These are phyloP conservation scores for Prunella strophiata DNA, from an alignment of 2,797 vertebrate species.

Conservation along the genomic window DNA sequence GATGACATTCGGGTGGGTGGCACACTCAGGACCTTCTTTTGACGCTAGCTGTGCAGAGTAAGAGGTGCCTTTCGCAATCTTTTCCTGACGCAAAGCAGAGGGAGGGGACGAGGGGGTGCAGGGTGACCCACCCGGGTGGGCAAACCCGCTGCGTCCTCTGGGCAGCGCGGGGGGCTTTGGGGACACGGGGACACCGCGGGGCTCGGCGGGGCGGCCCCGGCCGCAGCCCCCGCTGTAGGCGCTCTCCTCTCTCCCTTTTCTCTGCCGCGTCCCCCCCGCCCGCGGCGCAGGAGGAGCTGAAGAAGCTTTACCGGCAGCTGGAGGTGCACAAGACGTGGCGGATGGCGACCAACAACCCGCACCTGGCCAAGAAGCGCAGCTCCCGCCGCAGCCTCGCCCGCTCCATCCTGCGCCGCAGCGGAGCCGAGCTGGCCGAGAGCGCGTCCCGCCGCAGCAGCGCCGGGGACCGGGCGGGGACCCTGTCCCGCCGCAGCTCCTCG, in stretches of 20 bases:
- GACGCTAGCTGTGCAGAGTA: constrained; percentile 51
- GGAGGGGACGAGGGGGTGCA: background rate
- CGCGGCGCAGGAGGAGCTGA: constrained; percentile 88
- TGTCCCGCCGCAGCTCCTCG: constrained; percentile 64
- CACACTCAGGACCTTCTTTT: constrained; percentile 58
- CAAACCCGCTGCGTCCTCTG: background rate
- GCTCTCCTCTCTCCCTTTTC: background rate
- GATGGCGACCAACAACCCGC: constrained; percentile 92
- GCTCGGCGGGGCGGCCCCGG: fast-evolving
- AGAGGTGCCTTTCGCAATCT: constrained; percentile 69
- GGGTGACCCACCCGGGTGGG: background rate
- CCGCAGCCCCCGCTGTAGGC: background rate
- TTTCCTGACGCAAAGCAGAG: constrained; percentile 31
- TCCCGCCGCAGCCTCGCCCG: constrained; percentile 83
- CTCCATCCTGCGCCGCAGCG: constrained; percentile 83
- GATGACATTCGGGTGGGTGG: constrained; percentile 93
- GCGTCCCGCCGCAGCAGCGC: constrained; percentile 27
- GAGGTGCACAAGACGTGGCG: constrained; percentile 91
- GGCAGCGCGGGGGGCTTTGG: background rate
- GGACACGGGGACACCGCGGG: fast-evolving
- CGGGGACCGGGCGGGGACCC: background rate
- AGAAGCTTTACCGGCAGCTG: constrained; percentile 93
- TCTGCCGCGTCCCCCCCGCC: background rate
- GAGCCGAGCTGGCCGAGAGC: constrained; percentile 84
- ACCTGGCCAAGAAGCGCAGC: constrained; percentile 87